These are phyloP conservation scores for Coturnix japonica DNA, from an alignment of 2,113 vertebrate species.

Conservation along the genomic window DNA sequence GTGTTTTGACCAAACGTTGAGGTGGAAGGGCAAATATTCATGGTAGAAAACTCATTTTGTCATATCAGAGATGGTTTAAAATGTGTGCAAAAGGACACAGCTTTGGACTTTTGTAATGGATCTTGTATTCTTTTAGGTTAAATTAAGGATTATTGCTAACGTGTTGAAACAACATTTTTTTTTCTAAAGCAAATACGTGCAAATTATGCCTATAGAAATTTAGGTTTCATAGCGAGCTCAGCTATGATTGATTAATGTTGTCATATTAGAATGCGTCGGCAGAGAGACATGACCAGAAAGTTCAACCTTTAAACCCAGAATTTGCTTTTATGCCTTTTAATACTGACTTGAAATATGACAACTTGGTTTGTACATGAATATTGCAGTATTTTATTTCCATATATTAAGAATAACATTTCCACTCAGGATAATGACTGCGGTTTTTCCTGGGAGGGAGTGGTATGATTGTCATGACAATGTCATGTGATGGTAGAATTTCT, in stretches of 20 bases:
- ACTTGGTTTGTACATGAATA: conserved; percentile 80
- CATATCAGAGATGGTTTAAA: neutral
- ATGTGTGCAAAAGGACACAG: neutral
- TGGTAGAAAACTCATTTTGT: conserved; percentile 32
- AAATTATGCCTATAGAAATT: conserved; percentile 34
- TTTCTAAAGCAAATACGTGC: conserved; percentile 55
- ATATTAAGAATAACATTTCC: conserved; percentile 81
- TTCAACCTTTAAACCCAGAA: conserved; percentile 35
- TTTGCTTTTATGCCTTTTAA: conserved; percentile 78
- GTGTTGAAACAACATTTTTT: neutral
- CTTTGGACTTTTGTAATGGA: conserved; percentile 41
- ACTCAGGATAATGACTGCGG: conserved; percentile 64
- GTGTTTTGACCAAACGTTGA: neutral
- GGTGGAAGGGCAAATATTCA: conserved; percentile 35
- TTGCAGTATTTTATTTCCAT: conserved; percentile 83
- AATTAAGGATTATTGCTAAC: conserved; percentile 33
- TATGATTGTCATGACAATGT: conserved; percentile 87
- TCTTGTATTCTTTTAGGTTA: conserved; percentile 23
- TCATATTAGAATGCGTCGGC: neutral
- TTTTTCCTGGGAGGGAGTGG: conserved; percentile 82
- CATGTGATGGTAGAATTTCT: conserved; percentile 85
- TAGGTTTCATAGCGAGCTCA: neutral
- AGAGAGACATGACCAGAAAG: neutral
- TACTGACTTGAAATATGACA: conserved; percentile 75
- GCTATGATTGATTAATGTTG: neutral